A percentile compares a stretch with the other conserved stretches of the same genome.
phyloP scores from a whole-genome alignment of 2,113 vertebrate species.

The Bujurquina vittata region DNA sequence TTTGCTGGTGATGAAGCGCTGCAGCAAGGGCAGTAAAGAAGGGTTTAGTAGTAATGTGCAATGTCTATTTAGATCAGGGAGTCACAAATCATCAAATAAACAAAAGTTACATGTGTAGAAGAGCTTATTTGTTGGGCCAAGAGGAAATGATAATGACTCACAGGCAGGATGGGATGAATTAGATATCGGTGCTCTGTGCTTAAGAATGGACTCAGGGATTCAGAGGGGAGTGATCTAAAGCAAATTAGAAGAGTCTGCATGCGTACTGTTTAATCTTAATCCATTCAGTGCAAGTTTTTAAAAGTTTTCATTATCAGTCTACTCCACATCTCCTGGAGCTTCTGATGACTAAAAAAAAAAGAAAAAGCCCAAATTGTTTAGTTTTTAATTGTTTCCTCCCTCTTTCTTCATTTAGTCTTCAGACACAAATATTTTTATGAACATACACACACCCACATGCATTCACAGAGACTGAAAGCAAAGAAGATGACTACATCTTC shows the following conservation, averaged over 20 bases:
- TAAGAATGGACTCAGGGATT: slow-evolving; percentile 10
- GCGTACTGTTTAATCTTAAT: slow-evolving; percentile 21
- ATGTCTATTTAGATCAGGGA: background rate
- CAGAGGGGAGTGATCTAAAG: slow-evolving; percentile 43
- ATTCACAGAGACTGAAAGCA: background rate
- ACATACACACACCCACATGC: background rate
- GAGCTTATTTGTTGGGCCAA: slow-evolving; percentile 1
- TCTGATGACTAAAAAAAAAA: background rate
- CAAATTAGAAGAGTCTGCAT: slow-evolving; percentile 40
- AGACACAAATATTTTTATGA: background rate
- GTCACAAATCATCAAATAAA: slow-evolving; percentile 32
- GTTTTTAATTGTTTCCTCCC: slow-evolving; percentile 47
- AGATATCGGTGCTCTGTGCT: slow-evolving; percentile 34
- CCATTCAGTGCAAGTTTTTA: slow-evolving; percentile 35
- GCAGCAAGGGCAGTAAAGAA: slow-evolving; percentile 35
- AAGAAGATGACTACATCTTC: background rate
- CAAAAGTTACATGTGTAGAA: slow-evolving; percentile 23
- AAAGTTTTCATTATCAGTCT: slow-evolving; percentile 50
- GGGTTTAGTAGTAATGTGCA: slow-evolving; percentile 26
- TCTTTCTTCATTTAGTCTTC: slow-evolving; percentile 28
- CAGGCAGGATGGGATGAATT: slow-evolving; percentile 30
- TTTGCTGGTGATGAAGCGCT: slow-evolving; percentile 20
- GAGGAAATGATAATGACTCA: slow-evolving; percentile 32
- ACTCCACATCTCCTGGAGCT: slow-evolving; percentile 20
- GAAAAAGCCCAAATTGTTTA: background rate